phyloP scores from a whole-genome alignment of 2,113 vertebrate species.

The Peromyscus polionotus region DNA sequence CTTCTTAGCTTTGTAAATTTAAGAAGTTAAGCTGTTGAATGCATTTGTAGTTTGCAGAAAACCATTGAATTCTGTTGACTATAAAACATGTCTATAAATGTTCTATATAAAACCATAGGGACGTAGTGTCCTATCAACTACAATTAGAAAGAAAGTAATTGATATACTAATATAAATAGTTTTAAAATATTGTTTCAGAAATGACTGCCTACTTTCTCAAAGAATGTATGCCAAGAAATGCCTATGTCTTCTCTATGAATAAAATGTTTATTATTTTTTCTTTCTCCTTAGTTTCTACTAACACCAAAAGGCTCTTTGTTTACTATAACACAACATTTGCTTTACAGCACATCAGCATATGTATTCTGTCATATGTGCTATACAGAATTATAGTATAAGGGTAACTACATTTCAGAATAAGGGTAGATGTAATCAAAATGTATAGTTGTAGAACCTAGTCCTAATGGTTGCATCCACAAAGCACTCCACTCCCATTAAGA shows the following conservation, averaged over 20 bases:
- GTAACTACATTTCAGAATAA: neutral
- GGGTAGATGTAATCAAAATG: neutral
- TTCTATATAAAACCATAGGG: neutral
- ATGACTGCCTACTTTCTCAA: neutral
- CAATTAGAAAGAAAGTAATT: neutral
- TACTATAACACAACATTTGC: neutral
- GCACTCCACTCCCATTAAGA: no score
- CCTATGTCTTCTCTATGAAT: neutral
- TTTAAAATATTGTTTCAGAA: slow-evolving; percentile 11
- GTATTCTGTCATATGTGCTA: no score
- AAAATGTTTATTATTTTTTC: neutral
- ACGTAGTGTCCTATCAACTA: neutral
- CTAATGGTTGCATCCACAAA: neutral
- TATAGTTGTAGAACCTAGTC: neutral
- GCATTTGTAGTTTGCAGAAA: neutral
- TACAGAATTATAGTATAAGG: no score
- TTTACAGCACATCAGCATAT: neutral
- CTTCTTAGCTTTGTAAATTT: neutral
- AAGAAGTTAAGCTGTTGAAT: neutral
- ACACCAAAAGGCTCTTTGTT: neutral
- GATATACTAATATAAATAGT: neutral
- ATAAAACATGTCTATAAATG: neutral
- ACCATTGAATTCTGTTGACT: neutral
- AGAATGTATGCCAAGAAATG: neutral
- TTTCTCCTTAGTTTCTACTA: neutral